Evolutionary conservation across 2,888 invertebrate species (phyloP).

Genomic region (Microctonus hyperodae): DNA sequence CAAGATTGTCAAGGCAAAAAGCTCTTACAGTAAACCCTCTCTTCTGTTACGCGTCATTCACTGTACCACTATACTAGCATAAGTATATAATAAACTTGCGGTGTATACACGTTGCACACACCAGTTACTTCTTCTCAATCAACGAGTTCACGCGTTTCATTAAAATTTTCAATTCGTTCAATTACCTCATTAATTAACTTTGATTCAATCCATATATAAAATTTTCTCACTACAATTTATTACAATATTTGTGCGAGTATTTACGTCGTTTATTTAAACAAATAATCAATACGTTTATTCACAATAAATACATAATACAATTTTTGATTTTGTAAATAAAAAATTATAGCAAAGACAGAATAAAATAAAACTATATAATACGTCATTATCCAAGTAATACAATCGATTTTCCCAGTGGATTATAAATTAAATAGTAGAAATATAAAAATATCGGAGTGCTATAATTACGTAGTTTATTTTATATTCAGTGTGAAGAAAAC

Average conservation of each 20-base stretch:
- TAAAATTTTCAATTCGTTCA: background rate
- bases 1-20: conserved; percentile 6
- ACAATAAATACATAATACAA: background rate
- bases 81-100: background rate
- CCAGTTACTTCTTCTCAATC: background rate
- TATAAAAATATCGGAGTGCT: background rate
- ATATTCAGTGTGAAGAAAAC: background rate
- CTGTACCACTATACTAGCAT: background rate
- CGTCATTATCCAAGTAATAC: background rate
- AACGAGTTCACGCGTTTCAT: conserved; percentile 1
- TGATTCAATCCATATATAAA: background rate
- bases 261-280: background rate
- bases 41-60: background rate
- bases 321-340: background rate
- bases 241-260: background rate
- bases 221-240: background rate
- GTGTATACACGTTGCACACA: background rate
- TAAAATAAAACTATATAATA: background rate
- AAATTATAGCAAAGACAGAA: background rate
- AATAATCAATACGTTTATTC: background rate
- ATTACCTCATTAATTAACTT: too few relatives aligned
- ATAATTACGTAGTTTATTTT: background rate
- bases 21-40: background rate
- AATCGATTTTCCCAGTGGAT: background rate
- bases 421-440: background rate